Conservation (phyloP, 2,888 invertebrate species). For the Rhamphomyia laevipes region DNA sequence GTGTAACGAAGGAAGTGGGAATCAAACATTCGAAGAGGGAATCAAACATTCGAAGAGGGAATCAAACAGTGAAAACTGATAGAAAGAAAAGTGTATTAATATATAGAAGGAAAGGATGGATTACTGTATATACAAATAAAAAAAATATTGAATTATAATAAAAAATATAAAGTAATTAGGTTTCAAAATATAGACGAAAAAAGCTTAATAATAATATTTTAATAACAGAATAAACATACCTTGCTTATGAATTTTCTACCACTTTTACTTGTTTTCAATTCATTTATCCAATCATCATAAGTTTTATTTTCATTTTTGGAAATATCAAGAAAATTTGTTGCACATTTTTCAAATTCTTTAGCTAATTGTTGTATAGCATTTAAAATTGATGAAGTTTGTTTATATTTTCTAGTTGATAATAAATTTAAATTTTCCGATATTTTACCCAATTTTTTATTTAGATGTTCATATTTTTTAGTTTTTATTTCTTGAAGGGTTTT, state of each 20-base stretch:
- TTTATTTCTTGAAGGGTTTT: neutral
- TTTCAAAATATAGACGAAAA: no score
- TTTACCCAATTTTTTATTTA: constrained; percentile 23
- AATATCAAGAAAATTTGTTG: constrained; percentile 21
- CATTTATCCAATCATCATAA: constrained; percentile 27
- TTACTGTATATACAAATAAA: no score
- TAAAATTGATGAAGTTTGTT: constrained; percentile 18
- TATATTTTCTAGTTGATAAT: constrained; percentile 19
- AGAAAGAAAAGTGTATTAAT: no score
- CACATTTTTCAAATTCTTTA: constrained; percentile 23
- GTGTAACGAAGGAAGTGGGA: no score
- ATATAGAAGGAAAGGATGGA: no score
- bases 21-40: no score
- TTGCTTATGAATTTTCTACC: constrained; percentile 30
- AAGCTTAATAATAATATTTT: neutral
- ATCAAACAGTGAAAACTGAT: no score
- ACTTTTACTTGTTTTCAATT: constrained; percentile 28
- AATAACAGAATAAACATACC: constrained; percentile 15
- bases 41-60: no score
- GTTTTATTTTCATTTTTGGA: constrained; percentile 10
- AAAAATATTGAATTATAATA: no score
- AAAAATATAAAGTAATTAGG: no score
- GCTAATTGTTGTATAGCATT: constrained; percentile 22
- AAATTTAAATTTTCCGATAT: constrained; percentile 22
- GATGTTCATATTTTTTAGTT: constrained; percentile 16